A percentile compares a stretch with the other conserved stretches of the same genome.
These are phyloP conservation scores for Gila robusta DNA, from an alignment of 2,797 vertebrate genomes.

Conservation along the genomic window DNA sequence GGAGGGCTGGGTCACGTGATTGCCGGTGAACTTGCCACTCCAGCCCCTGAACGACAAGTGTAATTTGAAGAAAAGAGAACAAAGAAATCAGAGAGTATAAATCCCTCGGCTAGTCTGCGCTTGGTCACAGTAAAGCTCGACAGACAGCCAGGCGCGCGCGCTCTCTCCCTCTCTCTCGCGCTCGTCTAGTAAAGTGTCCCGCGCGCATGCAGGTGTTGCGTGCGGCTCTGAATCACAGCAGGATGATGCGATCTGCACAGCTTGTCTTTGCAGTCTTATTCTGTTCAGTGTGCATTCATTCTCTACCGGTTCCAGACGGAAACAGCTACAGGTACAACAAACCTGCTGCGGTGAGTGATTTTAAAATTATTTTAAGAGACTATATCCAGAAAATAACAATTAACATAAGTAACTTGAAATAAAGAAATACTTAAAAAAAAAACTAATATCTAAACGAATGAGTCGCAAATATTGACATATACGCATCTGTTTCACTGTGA, in stretches of 20 bases:
- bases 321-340: conserved; percentile 59
- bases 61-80: conserved; percentile 67
- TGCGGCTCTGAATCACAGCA: conserved; percentile 34
- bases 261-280: conserved; percentile 49
- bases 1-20: conserved; percentile 62
- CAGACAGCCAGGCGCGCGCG: conserved; percentile 19
- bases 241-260: conserved; percentile 52
- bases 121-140: conserved; percentile 50
- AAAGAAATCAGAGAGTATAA: conserved; percentile 68
- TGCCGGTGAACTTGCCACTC: conserved; percentile 61
- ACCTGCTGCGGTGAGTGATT: conserved; percentile 62
- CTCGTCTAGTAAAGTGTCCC: conserved; percentile 10
- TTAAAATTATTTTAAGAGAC: not conserved
- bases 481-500: not conserved
- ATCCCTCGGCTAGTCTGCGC: conserved; percentile 44
- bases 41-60: conserved; percentile 57
- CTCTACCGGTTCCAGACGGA: conserved; percentile 54
- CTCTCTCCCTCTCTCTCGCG: not conserved
- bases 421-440: not conserved
- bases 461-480: not conserved
- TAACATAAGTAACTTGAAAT: too few relatives aligned
- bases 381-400: not conserved
- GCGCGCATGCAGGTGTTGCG: conserved; percentile 40
- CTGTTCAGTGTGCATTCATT: conserved; percentile 51
- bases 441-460: not conserved